phyloP scores from a whole-genome alignment of 2,797 vertebrate species.

The Pseudomugil tenellus region DNA sequence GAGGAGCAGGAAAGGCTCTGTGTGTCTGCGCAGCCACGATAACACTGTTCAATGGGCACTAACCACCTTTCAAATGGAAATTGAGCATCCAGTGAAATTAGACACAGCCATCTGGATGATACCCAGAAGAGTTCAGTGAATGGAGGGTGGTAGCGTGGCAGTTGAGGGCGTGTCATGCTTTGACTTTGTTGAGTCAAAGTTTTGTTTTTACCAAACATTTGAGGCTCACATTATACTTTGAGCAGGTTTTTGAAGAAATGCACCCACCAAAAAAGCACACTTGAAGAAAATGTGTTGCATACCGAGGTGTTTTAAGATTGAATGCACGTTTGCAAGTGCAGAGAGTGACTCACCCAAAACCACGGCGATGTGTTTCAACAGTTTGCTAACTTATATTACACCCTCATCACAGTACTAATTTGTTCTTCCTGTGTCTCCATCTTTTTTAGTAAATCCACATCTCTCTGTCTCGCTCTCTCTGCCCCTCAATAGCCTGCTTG shows the following conservation, averaged over 20 bases:
- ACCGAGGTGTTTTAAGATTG: constrained; percentile 36
- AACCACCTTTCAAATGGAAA: constrained; percentile 76
- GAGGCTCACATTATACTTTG: constrained; percentile 19
- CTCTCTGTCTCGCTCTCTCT: constrained; percentile 20
- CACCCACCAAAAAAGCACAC: background rate
- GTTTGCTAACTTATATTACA: constrained; percentile 56
- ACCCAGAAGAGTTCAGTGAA: constrained; percentile 37
- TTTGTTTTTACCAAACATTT: constrained; percentile 18
- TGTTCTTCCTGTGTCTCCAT: constrained; percentile 26
- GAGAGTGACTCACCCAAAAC: constrained; percentile 76
- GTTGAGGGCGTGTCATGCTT: constrained; percentile 41
- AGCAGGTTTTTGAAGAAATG: constrained; percentile 6
- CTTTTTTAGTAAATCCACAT: constrained; percentile 7
- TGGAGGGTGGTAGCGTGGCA: constrained; percentile 36
- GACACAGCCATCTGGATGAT: constrained; percentile 65
- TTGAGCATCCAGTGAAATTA: constrained; percentile 66
- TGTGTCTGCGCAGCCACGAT: constrained; percentile 72
- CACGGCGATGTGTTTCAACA: constrained; percentile 44
- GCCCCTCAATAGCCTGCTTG: constrained; percentile 41
- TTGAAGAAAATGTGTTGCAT: constrained; percentile 30
- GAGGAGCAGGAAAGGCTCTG: constrained; percentile 53
- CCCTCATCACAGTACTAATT: constrained; percentile 45
- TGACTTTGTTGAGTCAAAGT: constrained; percentile 40
- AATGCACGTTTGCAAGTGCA: constrained; percentile 76
- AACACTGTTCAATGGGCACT: constrained; percentile 65